These are phyloP conservation scores for Lutjanus argentimaculatus DNA, from an alignment of 2,797 vertebrate species.

Conservation along the genomic window DNA sequence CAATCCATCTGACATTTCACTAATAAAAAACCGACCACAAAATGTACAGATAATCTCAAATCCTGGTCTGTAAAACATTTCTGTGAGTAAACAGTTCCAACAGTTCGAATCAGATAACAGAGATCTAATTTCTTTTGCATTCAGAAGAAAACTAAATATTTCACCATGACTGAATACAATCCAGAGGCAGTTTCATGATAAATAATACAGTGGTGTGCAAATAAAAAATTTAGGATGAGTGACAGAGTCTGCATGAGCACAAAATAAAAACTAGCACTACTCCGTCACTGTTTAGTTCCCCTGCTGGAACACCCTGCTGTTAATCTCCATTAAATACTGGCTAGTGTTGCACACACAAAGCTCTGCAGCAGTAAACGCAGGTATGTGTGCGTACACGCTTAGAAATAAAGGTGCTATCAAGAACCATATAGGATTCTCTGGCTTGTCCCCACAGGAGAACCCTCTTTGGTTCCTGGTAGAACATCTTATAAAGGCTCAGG, in stretches of 20 bases:
- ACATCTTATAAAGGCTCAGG: no score
- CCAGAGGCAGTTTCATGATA: not conserved
- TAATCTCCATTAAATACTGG: slow-evolving; percentile 35
- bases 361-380: not conserved
- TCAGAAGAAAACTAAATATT: slow-evolving; percentile 19
- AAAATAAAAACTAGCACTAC: slow-evolving; percentile 14
- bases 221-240: slow-evolving; percentile 6
- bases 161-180: slow-evolving; percentile 7
- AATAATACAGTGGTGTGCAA: slow-evolving; percentile 21
- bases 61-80: not conserved
- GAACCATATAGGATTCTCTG: no score
- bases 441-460: no score
- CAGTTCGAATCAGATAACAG: slow-evolving; percentile 18
- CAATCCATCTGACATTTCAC: not conserved
- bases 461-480: no score
- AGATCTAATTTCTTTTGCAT: not conserved
- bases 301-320: slow-evolving; percentile 11
- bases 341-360: slow-evolving; percentile 5
- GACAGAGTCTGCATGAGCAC: not conserved
- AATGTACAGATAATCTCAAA: not conserved
- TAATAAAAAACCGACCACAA: not conserved
- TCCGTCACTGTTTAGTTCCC: slow-evolving; percentile 6
- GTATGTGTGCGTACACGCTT: not conserved
- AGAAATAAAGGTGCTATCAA: no score
- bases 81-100: not conserved